Percentiles rank a stretch among this genome's conserved stretches.
Conservation (phyloP, 2,888 invertebrate species). For the Lasioglossum malachurum region DNA sequence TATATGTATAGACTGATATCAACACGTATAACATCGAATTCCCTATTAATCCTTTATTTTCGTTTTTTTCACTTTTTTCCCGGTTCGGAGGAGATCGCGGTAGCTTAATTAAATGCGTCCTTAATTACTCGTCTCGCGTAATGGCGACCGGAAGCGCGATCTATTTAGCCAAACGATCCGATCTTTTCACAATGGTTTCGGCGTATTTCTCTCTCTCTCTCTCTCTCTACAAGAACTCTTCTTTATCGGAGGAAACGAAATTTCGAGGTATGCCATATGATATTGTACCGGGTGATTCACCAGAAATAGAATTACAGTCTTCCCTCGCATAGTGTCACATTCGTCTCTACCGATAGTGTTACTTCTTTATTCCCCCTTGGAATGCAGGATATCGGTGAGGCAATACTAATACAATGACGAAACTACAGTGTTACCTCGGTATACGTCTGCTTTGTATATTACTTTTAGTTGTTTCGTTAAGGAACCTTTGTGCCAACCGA, state of each 20-base stretch:
- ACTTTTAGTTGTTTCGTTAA: too few species aligned
- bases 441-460: too few species aligned
- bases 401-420: too few species aligned
- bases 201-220: slow-evolving; percentile 48
- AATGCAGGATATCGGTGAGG: too few species aligned
- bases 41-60: slow-evolving; percentile 45
- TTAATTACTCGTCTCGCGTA: slow-evolving; percentile 52
- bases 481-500: too few species aligned
- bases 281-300: too few species aligned
- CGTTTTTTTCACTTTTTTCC: slow-evolving; percentile 47
- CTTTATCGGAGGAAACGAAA: slow-evolving; percentile 45
- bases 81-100: slow-evolving; percentile 64
- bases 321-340: too few species aligned
- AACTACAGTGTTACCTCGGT: too few species aligned
- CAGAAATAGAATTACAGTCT: too few species aligned
- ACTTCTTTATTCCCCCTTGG: too few species aligned
- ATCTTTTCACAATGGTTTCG: slow-evolving; percentile 52
- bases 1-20: slow-evolving; percentile 81
- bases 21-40: slow-evolving; percentile 80
- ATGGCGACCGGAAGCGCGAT: slow-evolving; percentile 30
- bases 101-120: slow-evolving; percentile 59
- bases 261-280: slow-evolving; percentile 40
- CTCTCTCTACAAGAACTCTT: neutral
- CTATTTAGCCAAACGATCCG: slow-evolving; percentile 35
- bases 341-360: too few species aligned